phyloP scores from a whole-genome alignment of 2,888 invertebrate species.

The Phlogophora meticulosa region DNA sequence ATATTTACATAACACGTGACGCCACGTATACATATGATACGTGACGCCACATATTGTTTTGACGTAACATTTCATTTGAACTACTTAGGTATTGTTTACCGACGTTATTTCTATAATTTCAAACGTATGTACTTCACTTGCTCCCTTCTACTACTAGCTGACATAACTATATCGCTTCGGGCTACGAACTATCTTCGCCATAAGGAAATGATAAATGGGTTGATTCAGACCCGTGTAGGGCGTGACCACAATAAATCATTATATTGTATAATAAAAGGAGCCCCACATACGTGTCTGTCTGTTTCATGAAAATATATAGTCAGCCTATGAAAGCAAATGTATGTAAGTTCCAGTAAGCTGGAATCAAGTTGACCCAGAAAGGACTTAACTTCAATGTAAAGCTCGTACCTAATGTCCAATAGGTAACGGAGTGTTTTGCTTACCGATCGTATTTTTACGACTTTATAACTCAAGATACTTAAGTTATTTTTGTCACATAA shows the following conservation, averaged over 20 bases:
- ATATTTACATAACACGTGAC: no score
- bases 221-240: constrained; percentile 31
- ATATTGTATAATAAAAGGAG: constrained; percentile 35
- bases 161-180: constrained; percentile 20
- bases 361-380: constrained; percentile 20
- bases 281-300: constrained; percentile 20
- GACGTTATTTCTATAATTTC: background rate
- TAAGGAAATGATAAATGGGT: constrained; percentile 54
- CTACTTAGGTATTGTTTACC: background rate
- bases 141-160: constrained; percentile 1
- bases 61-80: no score
- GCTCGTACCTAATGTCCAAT: background rate
- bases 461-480: background rate
- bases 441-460: background rate
- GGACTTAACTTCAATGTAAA: background rate
- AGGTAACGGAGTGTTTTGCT: background rate
- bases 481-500: background rate
- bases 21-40: no score
- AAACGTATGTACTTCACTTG: background rate
- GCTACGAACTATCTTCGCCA: constrained; percentile 29
- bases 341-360: constrained; percentile 14
- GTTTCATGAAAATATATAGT: constrained; percentile 32
- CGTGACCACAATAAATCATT: constrained; percentile 54
- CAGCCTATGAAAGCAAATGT: constrained; percentile 40
- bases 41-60: no score